Conservation (phyloP, 2,888 invertebrate genomes). For the Aquatica leii region DNA sequence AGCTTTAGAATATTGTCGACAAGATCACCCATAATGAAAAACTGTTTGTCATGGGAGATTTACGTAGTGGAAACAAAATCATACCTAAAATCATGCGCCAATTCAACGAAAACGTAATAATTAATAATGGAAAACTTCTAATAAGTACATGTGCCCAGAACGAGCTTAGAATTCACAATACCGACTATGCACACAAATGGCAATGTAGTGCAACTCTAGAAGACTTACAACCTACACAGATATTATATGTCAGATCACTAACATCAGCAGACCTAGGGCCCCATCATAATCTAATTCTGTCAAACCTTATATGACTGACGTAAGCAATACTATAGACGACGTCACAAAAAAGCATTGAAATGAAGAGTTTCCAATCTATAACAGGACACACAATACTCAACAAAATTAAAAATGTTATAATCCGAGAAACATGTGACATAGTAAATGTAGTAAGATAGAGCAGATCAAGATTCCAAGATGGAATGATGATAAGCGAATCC, state of each 20-base stretch:
- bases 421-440: no score
- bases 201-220: conserved; percentile 2
- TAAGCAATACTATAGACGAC: no score
- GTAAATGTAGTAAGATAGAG: no score
- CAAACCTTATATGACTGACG: no score
- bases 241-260: conserved; percentile 11
- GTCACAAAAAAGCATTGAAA: no score
- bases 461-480: no score
- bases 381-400: no score
- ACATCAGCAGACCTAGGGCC: conserved; percentile 6
- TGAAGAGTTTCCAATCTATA: no score
- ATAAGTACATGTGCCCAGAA: conserved; percentile 6
- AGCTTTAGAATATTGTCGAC: neutral
- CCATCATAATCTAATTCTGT: conserved; percentile 4
- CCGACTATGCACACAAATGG: conserved; percentile 9
- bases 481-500: no score
- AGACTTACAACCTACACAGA: neutral
- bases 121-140: conserved; percentile 7
- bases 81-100: neutral
- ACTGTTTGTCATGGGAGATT: conserved; percentile 7
- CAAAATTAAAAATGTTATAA: no score
- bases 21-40: conserved; percentile 2
- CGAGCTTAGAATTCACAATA: conserved; percentile 11
- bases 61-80: neutral
- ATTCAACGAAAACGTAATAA: conserved; percentile 7